Evolutionary conservation across 2,113 vertebrate genomes (phyloP).

Genomic region (Ariopsis seemanni): DNA sequence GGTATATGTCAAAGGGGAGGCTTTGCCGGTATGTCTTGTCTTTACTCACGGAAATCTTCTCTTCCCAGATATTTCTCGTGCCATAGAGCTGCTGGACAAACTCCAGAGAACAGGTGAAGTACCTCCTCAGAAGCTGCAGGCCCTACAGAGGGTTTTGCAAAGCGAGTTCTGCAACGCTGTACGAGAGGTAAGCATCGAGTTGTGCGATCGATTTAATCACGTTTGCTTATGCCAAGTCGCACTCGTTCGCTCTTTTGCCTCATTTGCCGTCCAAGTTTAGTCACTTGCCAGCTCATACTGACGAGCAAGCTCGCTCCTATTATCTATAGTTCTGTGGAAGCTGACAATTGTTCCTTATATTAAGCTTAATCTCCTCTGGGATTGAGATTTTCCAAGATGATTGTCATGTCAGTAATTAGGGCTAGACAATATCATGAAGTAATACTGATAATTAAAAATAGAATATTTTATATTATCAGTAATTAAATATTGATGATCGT

Average conservation of each 20-base stretch:
- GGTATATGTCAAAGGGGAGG: neutral
- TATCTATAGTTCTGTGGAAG: neutral
- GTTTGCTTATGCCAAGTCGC: neutral
- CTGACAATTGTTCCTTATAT: neutral
- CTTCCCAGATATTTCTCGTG: conserved; percentile 89
- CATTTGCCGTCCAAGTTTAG: neutral
- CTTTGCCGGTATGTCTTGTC: neutral
- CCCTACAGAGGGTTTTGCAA: conserved; percentile 93
- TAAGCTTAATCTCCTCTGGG: neutral
- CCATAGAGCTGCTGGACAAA: conserved; percentile 95
- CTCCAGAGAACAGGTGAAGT: conserved; percentile 95
- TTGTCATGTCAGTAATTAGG: neutral
- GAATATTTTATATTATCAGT: too few relatives aligned
- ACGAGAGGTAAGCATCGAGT: conserved; percentile 79
- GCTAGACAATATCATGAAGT: neutral
- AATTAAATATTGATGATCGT: too few relatives aligned
- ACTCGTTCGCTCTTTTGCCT: neutral
- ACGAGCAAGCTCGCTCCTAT: neutral
- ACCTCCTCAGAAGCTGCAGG: conserved; percentile 95
- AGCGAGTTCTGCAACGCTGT: conserved; percentile 99
- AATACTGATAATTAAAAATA: neutral
- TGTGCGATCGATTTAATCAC: neutral
- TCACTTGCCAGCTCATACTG: neutral
- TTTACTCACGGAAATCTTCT: conserved; percentile 34
- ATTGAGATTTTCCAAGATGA: neutral